A percentile compares a stretch with the other conserved stretches of the same genome.
phyloP scores from a whole-genome alignment of 2,113 vertebrate genomes.

The Microcebus tavaratra region DNA sequence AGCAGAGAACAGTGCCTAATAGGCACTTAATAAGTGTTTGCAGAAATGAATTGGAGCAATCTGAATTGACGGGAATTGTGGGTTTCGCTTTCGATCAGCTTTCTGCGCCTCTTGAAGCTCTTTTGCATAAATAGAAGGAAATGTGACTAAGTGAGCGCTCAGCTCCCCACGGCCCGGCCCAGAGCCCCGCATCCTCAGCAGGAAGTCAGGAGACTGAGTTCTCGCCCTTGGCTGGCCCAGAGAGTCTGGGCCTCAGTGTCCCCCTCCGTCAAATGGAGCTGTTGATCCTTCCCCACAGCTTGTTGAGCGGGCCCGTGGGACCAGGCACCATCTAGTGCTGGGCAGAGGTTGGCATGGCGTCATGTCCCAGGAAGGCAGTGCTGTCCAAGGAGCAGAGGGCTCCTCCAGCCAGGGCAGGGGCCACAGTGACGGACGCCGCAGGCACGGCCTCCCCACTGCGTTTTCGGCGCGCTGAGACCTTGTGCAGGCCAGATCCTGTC shows the following conservation, averaged over 20 bases:
- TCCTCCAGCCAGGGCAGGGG: background rate
- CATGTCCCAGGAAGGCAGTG: background rate
- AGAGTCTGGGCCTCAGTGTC: background rate
- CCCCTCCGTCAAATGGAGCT: background rate
- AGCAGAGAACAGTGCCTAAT: constrained; percentile 30
- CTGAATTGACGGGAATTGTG: constrained; percentile 29
- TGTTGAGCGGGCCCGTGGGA: background rate
- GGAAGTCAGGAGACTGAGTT: no score
- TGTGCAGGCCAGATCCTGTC: background rate
- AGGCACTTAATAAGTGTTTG: constrained; percentile 60
- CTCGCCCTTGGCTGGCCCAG: background rate
- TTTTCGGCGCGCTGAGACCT: background rate
- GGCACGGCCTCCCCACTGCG: accelerated
- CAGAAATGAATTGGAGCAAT: constrained; percentile 50
- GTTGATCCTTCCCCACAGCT: background rate
- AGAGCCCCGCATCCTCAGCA: accelerated
- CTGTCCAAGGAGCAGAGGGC: background rate
- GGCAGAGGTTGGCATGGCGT: accelerated
- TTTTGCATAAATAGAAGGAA: constrained; percentile 14
- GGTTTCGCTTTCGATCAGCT: constrained; percentile 56
- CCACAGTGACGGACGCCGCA: background rate
- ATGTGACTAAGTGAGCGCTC: background rate
- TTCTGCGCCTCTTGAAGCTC: constrained; percentile 45
- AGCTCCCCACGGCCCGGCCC: background rate
- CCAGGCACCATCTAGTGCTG: background rate